Evolutionary conservation across 2,113 vertebrate species (phyloP), one percentile per base, ranked within the genome.

Genomic region (Caloenas nicobarica): DNA sequence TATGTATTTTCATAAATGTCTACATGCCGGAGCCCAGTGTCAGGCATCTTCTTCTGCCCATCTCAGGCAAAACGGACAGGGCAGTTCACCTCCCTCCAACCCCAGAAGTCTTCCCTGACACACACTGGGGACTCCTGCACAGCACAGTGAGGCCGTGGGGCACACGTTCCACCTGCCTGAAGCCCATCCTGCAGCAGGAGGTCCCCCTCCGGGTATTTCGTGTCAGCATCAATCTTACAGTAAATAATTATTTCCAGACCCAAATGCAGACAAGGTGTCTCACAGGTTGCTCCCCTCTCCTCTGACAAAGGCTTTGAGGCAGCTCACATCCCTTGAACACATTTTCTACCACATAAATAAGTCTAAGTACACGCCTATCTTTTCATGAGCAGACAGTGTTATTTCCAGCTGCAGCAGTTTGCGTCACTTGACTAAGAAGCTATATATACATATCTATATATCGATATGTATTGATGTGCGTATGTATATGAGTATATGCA

Each of bases 341-440:
- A 64, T 96, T 96, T 94, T 60, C 56, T 84, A 88, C 16, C 19
- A 68, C 68, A 81, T 83, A 96, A 94, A 88, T 87, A 90, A 86
- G 46, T 46, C 90, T 77, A 68, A 94, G 68, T 31, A 86, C 87
- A 91, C 0, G 91, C 71, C 89, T 93, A 89, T 71, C 90, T 95
- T 88, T 88, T 57, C 82, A 88, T 86, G 90, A 96, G 83, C 73
- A 93, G 86, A 70, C 79, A 85, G 86, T 83, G 88, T 93, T 96
- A 92, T 92, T 96, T 96, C 92, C 95, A 96, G 95, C 88, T 96
- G 92, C 86, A 96, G 90, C 91, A 91, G 33, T 85, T 68, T 96
- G 86, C 57, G 73, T 96, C 91, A 96, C 88, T 93, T 93, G 90
- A 93, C 77, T 94, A 95, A 92, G 91, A 86, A 81, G 70, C 87